A percentile compares a stretch with the other conserved stretches of the same genome.
phyloP scores from a whole-genome alignment of 1,140 invertebrate genomes.

The Pemphigus obesinymphae region DNA sequence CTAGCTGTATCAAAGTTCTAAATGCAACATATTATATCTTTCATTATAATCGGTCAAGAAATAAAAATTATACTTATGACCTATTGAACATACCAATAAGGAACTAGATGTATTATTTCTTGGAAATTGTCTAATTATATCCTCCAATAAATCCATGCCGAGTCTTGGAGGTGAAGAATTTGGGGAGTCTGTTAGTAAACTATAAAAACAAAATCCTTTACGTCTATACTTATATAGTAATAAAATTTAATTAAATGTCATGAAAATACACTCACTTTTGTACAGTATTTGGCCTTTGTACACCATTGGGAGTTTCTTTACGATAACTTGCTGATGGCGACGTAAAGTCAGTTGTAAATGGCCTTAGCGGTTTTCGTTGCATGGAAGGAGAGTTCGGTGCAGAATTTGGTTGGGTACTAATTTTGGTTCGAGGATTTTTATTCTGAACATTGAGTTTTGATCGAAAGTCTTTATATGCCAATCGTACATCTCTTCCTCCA shows the following conservation, averaged over 20 bases:
- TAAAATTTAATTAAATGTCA: neutral
- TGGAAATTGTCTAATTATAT: constrained; percentile 52
- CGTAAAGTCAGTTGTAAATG: constrained; percentile 40
- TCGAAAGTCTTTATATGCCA: constrained; percentile 68
- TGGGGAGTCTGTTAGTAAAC: neutral
- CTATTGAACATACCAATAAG: constrained; percentile 59
- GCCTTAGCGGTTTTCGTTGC: constrained; percentile 30
- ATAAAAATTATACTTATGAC: constrained; percentile 52
- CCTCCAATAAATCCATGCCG: constrained; percentile 63
- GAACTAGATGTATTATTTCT: constrained; percentile 48
- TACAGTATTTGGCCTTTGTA: neutral
- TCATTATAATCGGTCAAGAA: neutral
- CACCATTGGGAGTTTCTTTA: constrained; percentile 18
- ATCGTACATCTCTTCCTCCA: constrained; percentile 67
- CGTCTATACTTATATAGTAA: neutral
- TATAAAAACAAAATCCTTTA: neutral
- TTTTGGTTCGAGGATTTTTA: constrained; percentile 47
- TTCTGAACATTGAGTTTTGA: constrained; percentile 57
- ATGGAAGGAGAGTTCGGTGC: constrained; percentile 62
- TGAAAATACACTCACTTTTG: neutral
- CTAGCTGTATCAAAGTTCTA: constrained; percentile 47
- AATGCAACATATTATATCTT: neutral
- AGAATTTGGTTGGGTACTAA: constrained; percentile 55
- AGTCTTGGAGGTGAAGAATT: constrained; percentile 46
- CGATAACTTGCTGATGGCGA: constrained; percentile 26